Evolutionary conservation across 2,797 vertebrate species (phyloP).

Genomic region (Rhyacichthys aspro): DNA sequence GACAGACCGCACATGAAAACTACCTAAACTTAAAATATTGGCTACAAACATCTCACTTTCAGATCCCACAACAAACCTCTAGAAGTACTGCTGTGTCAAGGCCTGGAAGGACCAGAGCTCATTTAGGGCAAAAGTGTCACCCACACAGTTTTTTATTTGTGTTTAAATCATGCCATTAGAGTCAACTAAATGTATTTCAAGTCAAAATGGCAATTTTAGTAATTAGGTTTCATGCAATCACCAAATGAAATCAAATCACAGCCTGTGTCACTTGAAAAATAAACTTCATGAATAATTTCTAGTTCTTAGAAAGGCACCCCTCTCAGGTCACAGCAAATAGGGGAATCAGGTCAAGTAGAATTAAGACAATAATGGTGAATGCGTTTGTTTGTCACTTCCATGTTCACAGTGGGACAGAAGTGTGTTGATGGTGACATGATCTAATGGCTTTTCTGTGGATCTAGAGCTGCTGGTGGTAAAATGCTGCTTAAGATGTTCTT

Average conservation of each 20-base stretch:
- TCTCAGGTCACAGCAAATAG: slow-evolving; percentile 53
- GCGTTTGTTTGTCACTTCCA: slow-evolving; percentile 10
- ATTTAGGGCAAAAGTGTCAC: slow-evolving; percentile 39
- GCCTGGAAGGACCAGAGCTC: slow-evolving; percentile 1
- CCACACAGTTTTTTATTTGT: neutral
- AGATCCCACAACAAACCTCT: too few species aligned
- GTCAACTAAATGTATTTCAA: too few species aligned
- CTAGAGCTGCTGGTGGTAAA: neutral
- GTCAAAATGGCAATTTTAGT: too few species aligned
- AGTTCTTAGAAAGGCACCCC: slow-evolving; percentile 10
- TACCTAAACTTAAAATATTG: too few species aligned
- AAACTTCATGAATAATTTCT: slow-evolving; percentile 52
- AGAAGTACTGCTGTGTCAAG: too few species aligned
- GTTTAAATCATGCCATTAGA: too few species aligned
- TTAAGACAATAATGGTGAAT: slow-evolving; percentile 34
- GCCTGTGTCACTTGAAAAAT: slow-evolving; percentile 32
- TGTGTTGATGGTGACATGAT: neutral
- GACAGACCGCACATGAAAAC: too few species aligned
- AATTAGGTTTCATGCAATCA: too few species aligned
- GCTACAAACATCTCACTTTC: too few species aligned
- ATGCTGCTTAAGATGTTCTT: neutral
- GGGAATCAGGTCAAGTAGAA: slow-evolving; percentile 52
- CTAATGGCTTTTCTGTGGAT: neutral
- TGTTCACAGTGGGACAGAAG: neutral
- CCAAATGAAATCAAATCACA: slow-evolving; percentile 19